Evolutionary conservation across 2,113 vertebrate genomes (phyloP).

Genomic region (Gopherus flavomarginatus): DNA sequence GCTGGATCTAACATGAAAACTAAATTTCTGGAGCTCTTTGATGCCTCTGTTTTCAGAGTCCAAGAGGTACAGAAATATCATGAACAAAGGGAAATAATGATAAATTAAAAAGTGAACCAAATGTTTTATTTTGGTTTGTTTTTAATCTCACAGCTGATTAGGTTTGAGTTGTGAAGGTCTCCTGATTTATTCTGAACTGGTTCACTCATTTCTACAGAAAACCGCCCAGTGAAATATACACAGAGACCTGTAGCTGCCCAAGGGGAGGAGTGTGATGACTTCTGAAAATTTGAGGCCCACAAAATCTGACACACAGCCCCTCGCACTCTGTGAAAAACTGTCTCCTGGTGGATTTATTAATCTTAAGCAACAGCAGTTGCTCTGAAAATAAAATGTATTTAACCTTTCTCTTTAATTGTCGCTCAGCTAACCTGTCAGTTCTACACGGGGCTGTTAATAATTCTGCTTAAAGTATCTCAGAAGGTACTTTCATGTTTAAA

Average conservation of each 20-base stretch:
- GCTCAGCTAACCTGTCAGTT: slow-evolving; percentile 69
- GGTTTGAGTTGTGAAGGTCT: not conserved
- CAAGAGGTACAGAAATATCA: not conserved
- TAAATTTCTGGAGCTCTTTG: not conserved
- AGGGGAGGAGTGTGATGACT: slow-evolving; percentile 34
- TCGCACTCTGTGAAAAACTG: slow-evolving; percentile 45
- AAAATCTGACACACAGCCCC: slow-evolving; percentile 57
- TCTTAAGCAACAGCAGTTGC: slow-evolving; percentile 70
- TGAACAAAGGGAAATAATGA: not conserved
- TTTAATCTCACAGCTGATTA: not conserved
- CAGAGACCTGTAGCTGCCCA: slow-evolving; percentile 58
- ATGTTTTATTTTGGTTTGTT: slow-evolving; percentile 4
- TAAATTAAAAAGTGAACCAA: not conserved
- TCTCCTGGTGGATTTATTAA: slow-evolving; percentile 68
- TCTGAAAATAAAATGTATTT: slow-evolving; percentile 73
- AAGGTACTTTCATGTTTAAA: slow-evolving; percentile 67
- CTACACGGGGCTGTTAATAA: slow-evolving; percentile 61
- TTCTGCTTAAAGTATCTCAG: slow-evolving; percentile 42
- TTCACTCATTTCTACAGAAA: slow-evolving; percentile 28
- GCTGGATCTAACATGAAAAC: not conserved
- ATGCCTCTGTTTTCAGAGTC: not conserved
- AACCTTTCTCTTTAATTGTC: slow-evolving; percentile 76
- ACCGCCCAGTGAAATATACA: slow-evolving; percentile 25
- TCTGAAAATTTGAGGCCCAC: slow-evolving; percentile 41
- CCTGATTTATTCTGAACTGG: not conserved